phyloP scores from a whole-genome alignment of 1,140 invertebrate genomes.

The Wasmannia auropunctata region DNA sequence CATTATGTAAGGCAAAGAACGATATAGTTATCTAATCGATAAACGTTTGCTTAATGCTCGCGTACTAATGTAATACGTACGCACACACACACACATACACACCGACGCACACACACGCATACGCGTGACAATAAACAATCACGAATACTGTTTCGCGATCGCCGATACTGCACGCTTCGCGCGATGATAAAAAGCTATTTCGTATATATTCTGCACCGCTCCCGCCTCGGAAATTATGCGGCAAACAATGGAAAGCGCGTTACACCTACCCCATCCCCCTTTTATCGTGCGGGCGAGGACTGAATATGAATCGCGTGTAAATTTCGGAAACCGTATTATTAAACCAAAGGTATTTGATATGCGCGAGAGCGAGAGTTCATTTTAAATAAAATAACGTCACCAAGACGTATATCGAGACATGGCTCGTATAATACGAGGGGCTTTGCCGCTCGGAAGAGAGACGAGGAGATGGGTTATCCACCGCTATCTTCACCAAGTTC shows the following conservation, averaged over 20 bases:
- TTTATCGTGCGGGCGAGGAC: background rate
- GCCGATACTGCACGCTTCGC: background rate
- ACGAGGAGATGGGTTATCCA: background rate
- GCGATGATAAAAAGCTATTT: background rate
- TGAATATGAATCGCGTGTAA: slow-evolving; percentile 1
- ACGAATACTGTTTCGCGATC: background rate
- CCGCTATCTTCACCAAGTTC: background rate
- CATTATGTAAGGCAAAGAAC: slow-evolving; percentile 48
- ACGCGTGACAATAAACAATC: background rate
- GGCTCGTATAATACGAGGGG: background rate
- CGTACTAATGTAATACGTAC: background rate
- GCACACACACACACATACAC: background rate
- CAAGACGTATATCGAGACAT: background rate
- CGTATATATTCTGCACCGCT: background rate
- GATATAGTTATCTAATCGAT: slow-evolving; percentile 55
- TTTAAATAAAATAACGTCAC: slow-evolving; percentile 24
- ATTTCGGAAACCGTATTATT: slow-evolving; percentile 17
- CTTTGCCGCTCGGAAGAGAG: background rate
- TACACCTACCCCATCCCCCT: background rate
- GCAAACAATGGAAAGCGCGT: slow-evolving; percentile 12
- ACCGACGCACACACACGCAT: background rate
- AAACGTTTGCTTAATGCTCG: slow-evolving; percentile 33
- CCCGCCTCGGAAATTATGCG: slow-evolving; percentile 4
- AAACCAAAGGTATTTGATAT: slow-evolving; percentile 18
- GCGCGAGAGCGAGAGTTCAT: background rate